phyloP scores from a whole-genome alignment of 1,140 invertebrate species.

The Bombus vancouverensis region DNA sequence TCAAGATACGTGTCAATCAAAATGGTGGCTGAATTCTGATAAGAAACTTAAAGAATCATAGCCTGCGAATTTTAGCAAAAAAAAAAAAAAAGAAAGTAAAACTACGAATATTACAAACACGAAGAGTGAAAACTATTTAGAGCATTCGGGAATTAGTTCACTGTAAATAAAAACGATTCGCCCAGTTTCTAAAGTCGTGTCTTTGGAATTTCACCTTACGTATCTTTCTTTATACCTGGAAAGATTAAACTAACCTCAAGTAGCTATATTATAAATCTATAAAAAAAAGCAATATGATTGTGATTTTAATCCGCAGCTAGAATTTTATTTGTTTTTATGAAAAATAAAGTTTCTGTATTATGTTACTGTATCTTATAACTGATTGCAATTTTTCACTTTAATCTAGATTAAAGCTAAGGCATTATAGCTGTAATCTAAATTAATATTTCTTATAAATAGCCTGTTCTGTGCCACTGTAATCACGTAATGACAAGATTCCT shows the following conservation, averaged over 20 bases:
- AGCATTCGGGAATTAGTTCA: no score
- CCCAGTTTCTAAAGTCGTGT: neutral
- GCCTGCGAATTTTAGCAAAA: neutral
- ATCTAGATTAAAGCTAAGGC: neutral
- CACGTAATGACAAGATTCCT: neutral
- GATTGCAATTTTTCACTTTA: neutral
- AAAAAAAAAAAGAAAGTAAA: no score
- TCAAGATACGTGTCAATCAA: neutral
- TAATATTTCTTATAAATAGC: neutral
- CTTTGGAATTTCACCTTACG: neutral
- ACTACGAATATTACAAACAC: no score
- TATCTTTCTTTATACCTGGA: neutral
- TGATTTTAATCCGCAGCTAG: neutral
- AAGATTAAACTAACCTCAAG: neutral
- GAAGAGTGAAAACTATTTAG: rapidly evolving
- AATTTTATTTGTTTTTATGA: neutral
- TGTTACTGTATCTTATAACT: neutral
- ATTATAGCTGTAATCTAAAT: neutral
- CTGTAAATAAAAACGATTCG: neutral
- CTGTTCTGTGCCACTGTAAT: neutral
- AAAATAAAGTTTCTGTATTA: neutral
- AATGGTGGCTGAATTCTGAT: neutral
- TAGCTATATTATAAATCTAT: no score
- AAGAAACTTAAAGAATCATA: neutral
- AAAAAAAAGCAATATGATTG: neutral